A percentile compares a stretch with the other conserved stretches of the same genome.
phyloP scores from a whole-genome alignment of 2,113 vertebrate genomes.

The Hemichromis elongatus region DNA sequence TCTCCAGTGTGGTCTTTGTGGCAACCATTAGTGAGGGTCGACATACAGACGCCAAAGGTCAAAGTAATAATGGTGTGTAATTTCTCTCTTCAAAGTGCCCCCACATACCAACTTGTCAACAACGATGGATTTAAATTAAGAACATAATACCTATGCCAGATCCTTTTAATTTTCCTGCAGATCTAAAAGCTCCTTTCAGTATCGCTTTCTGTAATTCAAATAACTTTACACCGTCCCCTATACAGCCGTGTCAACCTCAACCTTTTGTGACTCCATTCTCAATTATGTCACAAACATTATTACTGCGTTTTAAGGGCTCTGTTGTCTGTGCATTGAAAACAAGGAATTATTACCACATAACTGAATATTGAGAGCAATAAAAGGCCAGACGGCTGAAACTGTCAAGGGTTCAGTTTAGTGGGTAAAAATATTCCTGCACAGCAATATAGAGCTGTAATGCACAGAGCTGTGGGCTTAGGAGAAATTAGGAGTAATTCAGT shows the following conservation, averaged over 20 bases:
- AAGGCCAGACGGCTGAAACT: background rate
- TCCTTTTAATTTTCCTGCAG: background rate
- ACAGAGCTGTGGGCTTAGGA: slow-evolving; percentile 16
- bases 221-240: background rate
- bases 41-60: background rate
- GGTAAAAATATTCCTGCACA: slow-evolving; percentile 2
- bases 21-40: background rate
- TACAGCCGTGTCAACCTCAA: background rate
- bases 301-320: background rate
- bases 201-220: background rate
- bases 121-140: background rate
- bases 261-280: background rate
- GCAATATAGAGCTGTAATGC: background rate
- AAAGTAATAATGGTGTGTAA: background rate
- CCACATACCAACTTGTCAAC: background rate
- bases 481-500: slow-evolving; percentile 28
- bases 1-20: background rate
- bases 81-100: background rate
- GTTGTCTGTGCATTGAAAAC: background rate
- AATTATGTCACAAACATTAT: background rate
- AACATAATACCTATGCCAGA: background rate
- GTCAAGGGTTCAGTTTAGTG: background rate
- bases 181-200: background rate
- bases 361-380: background rate
- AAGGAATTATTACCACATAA: background rate